Conservation (phyloP, 2,888 invertebrate species). For the Balanococcus diminutus region DNA sequence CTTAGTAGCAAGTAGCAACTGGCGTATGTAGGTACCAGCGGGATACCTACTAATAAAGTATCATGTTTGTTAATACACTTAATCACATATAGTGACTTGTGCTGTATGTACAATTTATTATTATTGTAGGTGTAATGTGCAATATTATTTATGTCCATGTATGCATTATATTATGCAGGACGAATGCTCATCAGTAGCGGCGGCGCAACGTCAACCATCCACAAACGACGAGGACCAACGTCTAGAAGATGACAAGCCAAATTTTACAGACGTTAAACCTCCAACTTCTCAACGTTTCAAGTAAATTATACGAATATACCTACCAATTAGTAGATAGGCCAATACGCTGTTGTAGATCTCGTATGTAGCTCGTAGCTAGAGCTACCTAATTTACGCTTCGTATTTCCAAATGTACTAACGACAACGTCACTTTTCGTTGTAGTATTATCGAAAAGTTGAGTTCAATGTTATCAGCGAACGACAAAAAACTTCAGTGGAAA, state of each 20-base stretch:
- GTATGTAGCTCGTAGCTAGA: no score
- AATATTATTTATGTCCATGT: background rate
- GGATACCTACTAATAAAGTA: no score
- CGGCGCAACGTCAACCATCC: background rate
- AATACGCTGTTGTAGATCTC: no score
- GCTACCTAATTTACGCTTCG: no score
- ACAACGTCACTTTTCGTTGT: background rate
- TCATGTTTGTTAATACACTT: no score
- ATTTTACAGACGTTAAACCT: background rate
- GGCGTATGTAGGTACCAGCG: background rate
- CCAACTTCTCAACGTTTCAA: constrained; percentile 6
- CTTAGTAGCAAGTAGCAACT: background rate
- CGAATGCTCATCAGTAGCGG: background rate
- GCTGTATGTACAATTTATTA: no score
- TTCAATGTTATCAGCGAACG: constrained; percentile 32
- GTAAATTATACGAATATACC: background rate
- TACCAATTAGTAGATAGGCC: background rate
- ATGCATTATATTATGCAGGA: background rate
- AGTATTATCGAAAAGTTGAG: constrained; percentile 43
- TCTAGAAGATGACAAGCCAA: background rate
- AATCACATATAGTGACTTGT: no score
- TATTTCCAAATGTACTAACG: no score
- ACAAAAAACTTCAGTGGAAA: constrained; percentile 32
- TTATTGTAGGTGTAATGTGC: background rate
- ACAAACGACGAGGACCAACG: background rate